These are phyloP conservation scores for Pelecanoides urinatrix DNA, from an alignment of 2,113 vertebrate genomes.

Conservation along the genomic window DNA sequence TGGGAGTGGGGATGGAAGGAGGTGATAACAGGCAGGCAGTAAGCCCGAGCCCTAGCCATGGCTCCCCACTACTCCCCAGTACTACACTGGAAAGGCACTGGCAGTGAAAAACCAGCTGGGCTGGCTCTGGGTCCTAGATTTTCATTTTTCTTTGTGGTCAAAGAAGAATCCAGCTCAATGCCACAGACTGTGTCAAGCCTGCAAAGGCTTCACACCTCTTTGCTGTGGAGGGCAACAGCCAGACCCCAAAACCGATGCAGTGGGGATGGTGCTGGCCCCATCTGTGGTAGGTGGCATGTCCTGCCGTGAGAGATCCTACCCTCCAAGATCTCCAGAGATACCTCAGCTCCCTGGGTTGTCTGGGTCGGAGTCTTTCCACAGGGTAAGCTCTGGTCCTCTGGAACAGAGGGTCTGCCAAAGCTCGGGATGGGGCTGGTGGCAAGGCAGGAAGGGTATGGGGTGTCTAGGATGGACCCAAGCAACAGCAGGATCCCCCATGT, in stretches of 20 bases:
- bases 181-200: fast-evolving
- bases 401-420: background rate
- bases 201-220: background rate
- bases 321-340: background rate
- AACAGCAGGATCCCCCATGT: background rate
- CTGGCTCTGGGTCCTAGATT: background rate
- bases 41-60: background rate
- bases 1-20: background rate
- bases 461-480: background rate
- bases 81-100: background rate
- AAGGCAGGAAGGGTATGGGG: background rate
- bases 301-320: background rate
- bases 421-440: background rate
- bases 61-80: background rate
- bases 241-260: background rate
- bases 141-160: background rate
- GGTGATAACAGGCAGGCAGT: background rate
- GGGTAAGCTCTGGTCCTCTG: background rate
- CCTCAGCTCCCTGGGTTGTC: background rate
- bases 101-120: background rate
- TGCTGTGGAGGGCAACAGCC: background rate
- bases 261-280: background rate
- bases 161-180: background rate
- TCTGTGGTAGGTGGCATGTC: fast-evolving
- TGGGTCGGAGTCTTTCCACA: background rate